Evolutionary conservation across 2,113 vertebrate species (phyloP), one percentile per base, ranked within the genome.

Genomic region (Pungitius pungitius): DNA sequence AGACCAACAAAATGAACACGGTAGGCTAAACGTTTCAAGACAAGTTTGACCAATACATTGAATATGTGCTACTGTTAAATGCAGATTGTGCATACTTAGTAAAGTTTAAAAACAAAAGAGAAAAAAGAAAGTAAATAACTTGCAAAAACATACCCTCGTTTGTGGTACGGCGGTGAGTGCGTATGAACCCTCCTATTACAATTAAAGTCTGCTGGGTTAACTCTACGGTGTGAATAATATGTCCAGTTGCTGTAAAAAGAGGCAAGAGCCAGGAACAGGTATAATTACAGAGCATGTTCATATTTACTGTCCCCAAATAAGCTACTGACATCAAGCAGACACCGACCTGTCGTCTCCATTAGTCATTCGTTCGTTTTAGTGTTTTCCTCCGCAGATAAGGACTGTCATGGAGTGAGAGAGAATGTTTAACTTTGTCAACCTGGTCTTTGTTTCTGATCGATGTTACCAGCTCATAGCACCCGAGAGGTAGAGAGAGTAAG

Each of bases 381-480:
- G 68, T 82, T 87, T 89, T 83, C 84, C 85, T 87, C 76, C 68
- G 77, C 66, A 73, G 81, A 93, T 86, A 78, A 77, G 88, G 84
- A 81, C 91, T 73, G 91, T 91, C 88, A 86, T 69, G 64, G 89
- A 93, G 93, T 83, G 91, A 82, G 85, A 90, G 78, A 83, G 89
- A 88, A 73, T 87, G 90, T 94, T 94, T 94, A 94, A 94, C 89
- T 94, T 83, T 83, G 76, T 91, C 84, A 78, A 66, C 69, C 43
- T 75, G 84, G 86, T 95, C 92, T 93, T 62, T 77, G 84, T 76
- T 92, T 94, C 96, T 95, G 95, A 96, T 95, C 92, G 93, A 96
- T 86, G 71, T 89, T 92, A 94, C 92, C 63, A 73, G 75, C 67
- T 79, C 58, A 66, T 78, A 86, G 82, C 86, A 85, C 81, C 80